Conservation (phyloP, 2,113 vertebrate genomes). For the Condylura cristata region DNA sequence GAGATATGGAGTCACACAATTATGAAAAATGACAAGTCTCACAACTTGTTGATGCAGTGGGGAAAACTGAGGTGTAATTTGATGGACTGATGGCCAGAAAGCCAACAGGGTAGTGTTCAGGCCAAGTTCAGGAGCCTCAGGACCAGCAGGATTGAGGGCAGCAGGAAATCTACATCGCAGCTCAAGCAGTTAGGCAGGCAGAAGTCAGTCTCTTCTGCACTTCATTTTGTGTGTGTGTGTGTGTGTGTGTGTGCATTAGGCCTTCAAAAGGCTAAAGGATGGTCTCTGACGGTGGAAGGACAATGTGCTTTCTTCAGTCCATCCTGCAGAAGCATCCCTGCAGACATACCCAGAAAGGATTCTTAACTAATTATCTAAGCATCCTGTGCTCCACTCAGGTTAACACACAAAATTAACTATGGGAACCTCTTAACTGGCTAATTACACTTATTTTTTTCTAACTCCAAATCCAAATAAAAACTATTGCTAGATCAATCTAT, state of each 20-base stretch:
- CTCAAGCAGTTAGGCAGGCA: background rate
- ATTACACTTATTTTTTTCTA: background rate
- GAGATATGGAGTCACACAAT: too few relatives aligned
- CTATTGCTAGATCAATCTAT: background rate
- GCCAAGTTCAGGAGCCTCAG: background rate
- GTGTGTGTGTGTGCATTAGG: background rate
- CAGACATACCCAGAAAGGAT: background rate
- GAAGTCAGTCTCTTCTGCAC: background rate
- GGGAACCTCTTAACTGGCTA: background rate
- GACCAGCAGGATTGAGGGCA: background rate
- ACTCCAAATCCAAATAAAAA: background rate
- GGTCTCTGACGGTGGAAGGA: background rate
- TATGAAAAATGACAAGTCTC: background rate
- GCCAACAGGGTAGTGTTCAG: too few relatives aligned
- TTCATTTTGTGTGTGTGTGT: too few relatives aligned
- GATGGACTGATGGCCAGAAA: background rate
- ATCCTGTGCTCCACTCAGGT: background rate
- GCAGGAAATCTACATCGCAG: background rate
- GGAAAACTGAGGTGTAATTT: background rate
- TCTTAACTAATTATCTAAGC: background rate
- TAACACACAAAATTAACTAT: background rate
- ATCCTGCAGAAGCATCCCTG: background rate
- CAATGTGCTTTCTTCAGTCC: background rate
- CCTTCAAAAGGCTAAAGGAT: background rate
- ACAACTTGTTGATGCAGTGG: background rate